These are phyloP conservation scores for Drosophila falleni DNA, from an alignment of 2,888 invertebrate genomes.

Conservation along the genomic window DNA sequence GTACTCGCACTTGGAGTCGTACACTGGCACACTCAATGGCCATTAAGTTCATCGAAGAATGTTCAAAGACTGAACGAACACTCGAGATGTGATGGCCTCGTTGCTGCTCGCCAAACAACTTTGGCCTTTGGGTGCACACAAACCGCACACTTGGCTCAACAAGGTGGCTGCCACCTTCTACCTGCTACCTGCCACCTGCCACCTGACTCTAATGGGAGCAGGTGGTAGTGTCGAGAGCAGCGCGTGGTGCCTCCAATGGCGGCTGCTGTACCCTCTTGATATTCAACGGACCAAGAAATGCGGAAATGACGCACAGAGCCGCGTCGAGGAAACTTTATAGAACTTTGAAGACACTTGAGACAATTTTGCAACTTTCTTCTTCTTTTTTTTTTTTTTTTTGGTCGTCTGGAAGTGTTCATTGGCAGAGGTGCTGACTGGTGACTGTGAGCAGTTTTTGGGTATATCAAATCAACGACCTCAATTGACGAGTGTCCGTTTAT, in stretches of 20 bases:
- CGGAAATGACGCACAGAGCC: constrained; percentile 61
- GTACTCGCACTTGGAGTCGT: constrained; percentile 16
- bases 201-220: constrained; percentile 55
- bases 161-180: constrained; percentile 60
- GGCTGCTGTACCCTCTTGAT: constrained; percentile 56
- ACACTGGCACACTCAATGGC: constrained; percentile 62
- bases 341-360: constrained; percentile 80
- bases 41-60: constrained; percentile 79
- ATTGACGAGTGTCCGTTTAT: constrained; percentile 56
- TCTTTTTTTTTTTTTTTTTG: constrained; percentile 12
- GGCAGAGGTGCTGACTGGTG: constrained; percentile 13
- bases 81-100: constrained; percentile 54
- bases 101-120: constrained; percentile 33
- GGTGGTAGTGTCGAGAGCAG: constrained; percentile 12
- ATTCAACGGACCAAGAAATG: constrained; percentile 65
- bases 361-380: constrained; percentile 79
- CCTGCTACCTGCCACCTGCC: constrained; percentile 45
- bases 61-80: constrained; percentile 61
- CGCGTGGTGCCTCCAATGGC: constrained; percentile 3
- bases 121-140: constrained; percentile 56
- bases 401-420: constrained; percentile 43
- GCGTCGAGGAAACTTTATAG: constrained; percentile 49
- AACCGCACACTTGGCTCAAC: constrained; percentile 74
- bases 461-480: constrained; percentile 63
- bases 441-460: neutral